Conservation (phyloP, 2,888 invertebrate genomes). For the Galerucella pusilla region DNA sequence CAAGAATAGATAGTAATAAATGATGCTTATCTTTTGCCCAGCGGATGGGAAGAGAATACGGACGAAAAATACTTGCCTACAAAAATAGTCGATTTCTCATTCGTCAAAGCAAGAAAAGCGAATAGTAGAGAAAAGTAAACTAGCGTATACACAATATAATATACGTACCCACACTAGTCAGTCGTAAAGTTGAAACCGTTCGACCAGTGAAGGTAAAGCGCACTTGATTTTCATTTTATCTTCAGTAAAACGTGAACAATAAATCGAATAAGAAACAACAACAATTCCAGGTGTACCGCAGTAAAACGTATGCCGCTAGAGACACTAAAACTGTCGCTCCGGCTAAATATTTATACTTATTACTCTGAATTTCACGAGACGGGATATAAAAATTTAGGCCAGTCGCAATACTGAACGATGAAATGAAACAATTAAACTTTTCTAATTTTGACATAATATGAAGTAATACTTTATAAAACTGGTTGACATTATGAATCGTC, state of each 20-base stretch:
- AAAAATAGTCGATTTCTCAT: neutral
- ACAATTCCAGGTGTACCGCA: slow-evolving; percentile 47
- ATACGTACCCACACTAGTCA: neutral
- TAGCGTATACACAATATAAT: neutral
- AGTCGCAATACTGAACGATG: neutral
- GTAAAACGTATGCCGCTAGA: slow-evolving; percentile 43
- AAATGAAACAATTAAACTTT: no score
- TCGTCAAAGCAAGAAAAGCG: neutral
- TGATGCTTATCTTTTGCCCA: no score
- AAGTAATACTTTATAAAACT: no score
- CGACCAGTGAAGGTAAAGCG: slow-evolving; percentile 23
- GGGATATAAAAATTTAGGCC: slow-evolving; percentile 21
- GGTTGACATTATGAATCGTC: no score
- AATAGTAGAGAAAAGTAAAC: neutral
- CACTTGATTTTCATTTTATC: slow-evolving; percentile 42
- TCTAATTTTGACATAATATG: no score
- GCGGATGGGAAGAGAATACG: no score
- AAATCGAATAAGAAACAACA: slow-evolving; percentile 47
- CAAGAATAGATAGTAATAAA: no score
- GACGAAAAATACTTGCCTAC: no score
- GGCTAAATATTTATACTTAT: slow-evolving; percentile 48
- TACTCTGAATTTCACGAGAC: slow-evolving; percentile 44
- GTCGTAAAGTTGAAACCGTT: slow-evolving; percentile 25
- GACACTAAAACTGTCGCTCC: slow-evolving; percentile 48
- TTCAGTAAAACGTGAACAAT: slow-evolving; percentile 40